phyloP scores from a whole-genome alignment of 2,888 invertebrate genomes.

The Tineola bisselliella region DNA sequence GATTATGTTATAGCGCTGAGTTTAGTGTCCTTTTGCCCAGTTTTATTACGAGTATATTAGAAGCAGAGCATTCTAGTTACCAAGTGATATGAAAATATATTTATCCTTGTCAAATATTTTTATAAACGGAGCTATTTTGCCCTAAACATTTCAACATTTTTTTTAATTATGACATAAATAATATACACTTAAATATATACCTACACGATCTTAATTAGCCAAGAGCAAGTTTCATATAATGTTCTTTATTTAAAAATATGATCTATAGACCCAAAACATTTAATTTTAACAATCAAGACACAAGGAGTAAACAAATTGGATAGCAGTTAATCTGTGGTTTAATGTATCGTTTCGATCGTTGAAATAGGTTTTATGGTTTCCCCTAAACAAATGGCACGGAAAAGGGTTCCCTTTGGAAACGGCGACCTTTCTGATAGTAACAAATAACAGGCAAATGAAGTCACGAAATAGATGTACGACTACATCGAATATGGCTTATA shows the following conservation, averaged over 20 bases:
- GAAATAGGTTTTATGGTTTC: slow-evolving; percentile 13
- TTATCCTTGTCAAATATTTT: too few species aligned
- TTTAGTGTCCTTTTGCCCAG: not conserved
- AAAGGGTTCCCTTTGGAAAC: slow-evolving; percentile 10
- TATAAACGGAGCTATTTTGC: too few species aligned
- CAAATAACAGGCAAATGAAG: slow-evolving; percentile 14
- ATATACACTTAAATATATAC: too few species aligned
- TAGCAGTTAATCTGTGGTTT: slow-evolving; percentile 15
- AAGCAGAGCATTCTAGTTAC: too few species aligned
- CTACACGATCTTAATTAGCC: too few species aligned
- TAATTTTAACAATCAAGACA: not conserved
- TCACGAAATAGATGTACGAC: not conserved
- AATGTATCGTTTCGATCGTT: slow-evolving; percentile 16
- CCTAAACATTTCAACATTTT: too few species aligned
- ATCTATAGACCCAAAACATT: too few species aligned
- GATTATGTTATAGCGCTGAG: not conserved
- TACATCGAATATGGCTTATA: not conserved
- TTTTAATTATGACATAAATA: too few species aligned
- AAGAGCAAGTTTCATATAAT: too few species aligned
- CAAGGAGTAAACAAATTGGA: slow-evolving; percentile 8
- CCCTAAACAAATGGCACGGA: slow-evolving; percentile 14
- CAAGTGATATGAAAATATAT: too few species aligned
- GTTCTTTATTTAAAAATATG: too few species aligned
- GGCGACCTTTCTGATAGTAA: slow-evolving; percentile 12
- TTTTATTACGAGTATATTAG: not conserved